phyloP scores from a whole-genome alignment of 1,140 invertebrate genomes.

The Camponotus vicinus region DNA sequence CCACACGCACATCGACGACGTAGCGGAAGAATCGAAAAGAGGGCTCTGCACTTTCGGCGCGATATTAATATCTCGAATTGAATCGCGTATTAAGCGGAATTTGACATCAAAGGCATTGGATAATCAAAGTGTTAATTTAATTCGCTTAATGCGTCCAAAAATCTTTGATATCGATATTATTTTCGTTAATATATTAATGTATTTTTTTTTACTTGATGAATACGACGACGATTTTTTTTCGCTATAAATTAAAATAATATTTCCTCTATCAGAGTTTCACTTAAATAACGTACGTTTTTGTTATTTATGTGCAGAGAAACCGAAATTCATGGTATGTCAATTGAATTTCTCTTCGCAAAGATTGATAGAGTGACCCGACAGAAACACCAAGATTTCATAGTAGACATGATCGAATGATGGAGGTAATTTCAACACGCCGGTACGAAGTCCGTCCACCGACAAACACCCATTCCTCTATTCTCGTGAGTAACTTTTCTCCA shows the following conservation, averaged over 20 bases:
- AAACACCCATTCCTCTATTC: slow-evolving; percentile 76
- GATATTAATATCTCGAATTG: slow-evolving; percentile 23
- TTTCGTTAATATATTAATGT: neutral
- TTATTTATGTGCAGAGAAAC: neutral
- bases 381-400: slow-evolving; percentile 44
- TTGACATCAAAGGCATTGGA: neutral
- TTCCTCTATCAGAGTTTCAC: neutral
- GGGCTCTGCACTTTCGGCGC: slow-evolving; percentile 1
- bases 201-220: too few species aligned
- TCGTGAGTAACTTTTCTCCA: slow-evolving; percentile 75
- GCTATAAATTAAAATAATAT: too few species aligned
- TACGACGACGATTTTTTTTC: too few species aligned
- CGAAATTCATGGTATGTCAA: neutral
- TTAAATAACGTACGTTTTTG: neutral
- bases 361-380: neutral
- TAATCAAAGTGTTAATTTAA: neutral
- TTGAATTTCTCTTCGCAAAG: slow-evolving; percentile 5
- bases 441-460: slow-evolving; percentile 82
- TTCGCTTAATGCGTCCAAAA: neutral
- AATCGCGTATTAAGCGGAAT: neutral
- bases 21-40: slow-evolving; percentile 35
- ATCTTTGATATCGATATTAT: neutral
- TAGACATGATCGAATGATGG: slow-evolving; percentile 79
- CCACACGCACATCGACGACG: slow-evolving; percentile 6
- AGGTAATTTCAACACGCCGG: slow-evolving; percentile 84